A percentile compares a stretch with the other conserved stretches of the same genome.
Evolutionary conservation across 2,113 vertebrate genomes (phyloP).

Genomic region (Lagopus leucura): DNA sequence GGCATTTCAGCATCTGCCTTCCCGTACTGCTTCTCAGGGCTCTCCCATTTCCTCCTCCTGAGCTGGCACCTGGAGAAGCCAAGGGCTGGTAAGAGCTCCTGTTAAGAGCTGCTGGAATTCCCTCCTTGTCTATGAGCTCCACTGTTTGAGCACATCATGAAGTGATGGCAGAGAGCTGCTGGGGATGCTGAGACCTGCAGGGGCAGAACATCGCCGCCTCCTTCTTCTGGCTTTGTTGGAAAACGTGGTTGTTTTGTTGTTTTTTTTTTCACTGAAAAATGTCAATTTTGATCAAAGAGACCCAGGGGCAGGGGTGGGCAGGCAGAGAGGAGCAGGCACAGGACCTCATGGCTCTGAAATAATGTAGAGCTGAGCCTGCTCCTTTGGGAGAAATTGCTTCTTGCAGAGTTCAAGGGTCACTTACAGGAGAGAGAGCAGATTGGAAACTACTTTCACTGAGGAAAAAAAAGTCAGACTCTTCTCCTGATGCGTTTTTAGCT

Average conservation of each 20-base stretch:
- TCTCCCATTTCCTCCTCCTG: constrained; percentile 52
- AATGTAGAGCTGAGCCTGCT: neutral
- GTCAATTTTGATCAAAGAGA: neutral
- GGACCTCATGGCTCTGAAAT: rapidly evolving
- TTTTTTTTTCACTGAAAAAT: neutral
- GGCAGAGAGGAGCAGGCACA: neutral
- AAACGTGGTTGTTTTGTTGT: neutral
- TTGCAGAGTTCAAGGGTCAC: neutral
- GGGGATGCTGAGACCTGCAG: neutral
- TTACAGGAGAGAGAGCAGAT: neutral
- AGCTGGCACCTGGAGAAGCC: constrained; percentile 7
- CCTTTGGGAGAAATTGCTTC: neutral
- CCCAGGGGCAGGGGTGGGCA: neutral
- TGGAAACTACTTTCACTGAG: neutral
- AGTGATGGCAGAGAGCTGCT: neutral
- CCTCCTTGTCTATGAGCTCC: rapidly evolving
- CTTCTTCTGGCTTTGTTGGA: neutral
- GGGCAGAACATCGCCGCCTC: rapidly evolving
- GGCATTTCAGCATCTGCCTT: constrained; percentile 27
- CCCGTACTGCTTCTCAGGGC: neutral
- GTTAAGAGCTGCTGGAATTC: neutral
- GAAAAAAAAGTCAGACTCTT: neutral
- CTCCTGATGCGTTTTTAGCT: neutral
- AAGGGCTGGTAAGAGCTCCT: neutral
- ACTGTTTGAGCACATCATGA: neutral